Conservation (phyloP, 2,888 invertebrate species). For the Lymantria monacha region DNA sequence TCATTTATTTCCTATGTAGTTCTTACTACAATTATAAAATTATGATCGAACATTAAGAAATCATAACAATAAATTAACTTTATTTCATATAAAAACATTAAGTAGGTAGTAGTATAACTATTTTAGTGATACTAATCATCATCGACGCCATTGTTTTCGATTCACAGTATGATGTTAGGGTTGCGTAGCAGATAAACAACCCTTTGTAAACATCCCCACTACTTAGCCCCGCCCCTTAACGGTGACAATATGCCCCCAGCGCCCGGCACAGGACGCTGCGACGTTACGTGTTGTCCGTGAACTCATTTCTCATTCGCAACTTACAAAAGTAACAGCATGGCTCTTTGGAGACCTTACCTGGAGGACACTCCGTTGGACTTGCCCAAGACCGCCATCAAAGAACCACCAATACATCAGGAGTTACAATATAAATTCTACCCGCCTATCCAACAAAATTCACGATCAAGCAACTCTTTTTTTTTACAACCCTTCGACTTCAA, state of each 20-base stretch:
- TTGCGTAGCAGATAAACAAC: slow-evolving; percentile 15
- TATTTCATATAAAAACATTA: too few species aligned
- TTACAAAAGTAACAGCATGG: slow-evolving; percentile 37
- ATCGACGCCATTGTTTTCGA: neutral
- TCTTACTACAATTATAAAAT: too few species aligned
- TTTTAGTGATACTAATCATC: neutral
- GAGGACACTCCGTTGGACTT: slow-evolving; percentile 54
- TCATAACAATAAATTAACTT: too few species aligned
- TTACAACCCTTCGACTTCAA: slow-evolving; percentile 10
- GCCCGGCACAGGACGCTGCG: too few species aligned
- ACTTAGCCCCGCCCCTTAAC: slow-evolving; percentile 25
- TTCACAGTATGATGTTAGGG: neutral
- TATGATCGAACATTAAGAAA: too few species aligned
- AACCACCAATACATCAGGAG: neutral
- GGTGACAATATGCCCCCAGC: slow-evolving; percentile 32
- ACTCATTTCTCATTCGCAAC: neutral
- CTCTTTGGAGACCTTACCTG: slow-evolving; percentile 68
- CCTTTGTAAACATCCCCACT: slow-evolving; percentile 11
- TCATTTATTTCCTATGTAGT: too few species aligned
- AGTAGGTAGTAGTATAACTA: too few species aligned
- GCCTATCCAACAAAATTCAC: slow-evolving; percentile 37
- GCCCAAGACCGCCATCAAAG: slow-evolving; percentile 37
- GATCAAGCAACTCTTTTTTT: slow-evolving; percentile 37
- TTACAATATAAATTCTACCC: slow-evolving; percentile 19
- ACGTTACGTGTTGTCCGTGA: neutral